A percentile compares a stretch with the other conserved stretches of the same genome.
phyloP scores from a whole-genome alignment of 2,113 vertebrate genomes.

The Oryctolagus cuniculus region DNA sequence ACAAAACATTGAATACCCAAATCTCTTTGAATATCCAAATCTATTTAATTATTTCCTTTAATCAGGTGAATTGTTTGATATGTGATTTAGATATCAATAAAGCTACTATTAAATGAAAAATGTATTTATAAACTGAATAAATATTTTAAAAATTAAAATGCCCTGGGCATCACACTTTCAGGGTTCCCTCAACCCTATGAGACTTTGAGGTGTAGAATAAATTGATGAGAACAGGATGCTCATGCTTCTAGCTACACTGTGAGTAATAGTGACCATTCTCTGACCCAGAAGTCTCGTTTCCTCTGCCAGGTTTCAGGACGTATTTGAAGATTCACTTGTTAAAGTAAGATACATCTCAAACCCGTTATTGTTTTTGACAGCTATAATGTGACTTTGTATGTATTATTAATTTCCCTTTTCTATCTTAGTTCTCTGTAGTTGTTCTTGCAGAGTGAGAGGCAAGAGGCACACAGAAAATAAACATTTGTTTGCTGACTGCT shows the following conservation, averaged over 20 bases:
- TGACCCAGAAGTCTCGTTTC: neutral
- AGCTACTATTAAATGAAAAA: neutral
- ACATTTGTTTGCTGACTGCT: neutral
- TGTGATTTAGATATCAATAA: neutral
- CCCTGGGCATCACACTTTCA: too few relatives aligned
- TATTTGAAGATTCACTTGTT: neutral
- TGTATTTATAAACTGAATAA: neutral
- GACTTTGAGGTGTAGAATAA: accelerated
- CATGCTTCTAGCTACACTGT: neutral
- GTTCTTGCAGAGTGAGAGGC: neutral
- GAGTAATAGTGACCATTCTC: neutral
- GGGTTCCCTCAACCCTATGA: too few relatives aligned
- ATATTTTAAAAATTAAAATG: neutral
- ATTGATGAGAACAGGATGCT: neutral
- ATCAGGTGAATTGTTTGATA: neutral
- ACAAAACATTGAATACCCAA: neutral
- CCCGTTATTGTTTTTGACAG: neutral
- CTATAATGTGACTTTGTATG: neutral
- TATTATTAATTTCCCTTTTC: neutral
- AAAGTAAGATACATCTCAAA: neutral
- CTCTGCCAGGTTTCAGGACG: neutral
- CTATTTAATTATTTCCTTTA: neutral
- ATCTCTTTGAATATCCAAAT: neutral
- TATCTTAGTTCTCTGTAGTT: neutral
- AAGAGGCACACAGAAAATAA: neutral